phyloP scores from a whole-genome alignment of 1,140 invertebrate species.

The Coboldia fuscipes region DNA sequence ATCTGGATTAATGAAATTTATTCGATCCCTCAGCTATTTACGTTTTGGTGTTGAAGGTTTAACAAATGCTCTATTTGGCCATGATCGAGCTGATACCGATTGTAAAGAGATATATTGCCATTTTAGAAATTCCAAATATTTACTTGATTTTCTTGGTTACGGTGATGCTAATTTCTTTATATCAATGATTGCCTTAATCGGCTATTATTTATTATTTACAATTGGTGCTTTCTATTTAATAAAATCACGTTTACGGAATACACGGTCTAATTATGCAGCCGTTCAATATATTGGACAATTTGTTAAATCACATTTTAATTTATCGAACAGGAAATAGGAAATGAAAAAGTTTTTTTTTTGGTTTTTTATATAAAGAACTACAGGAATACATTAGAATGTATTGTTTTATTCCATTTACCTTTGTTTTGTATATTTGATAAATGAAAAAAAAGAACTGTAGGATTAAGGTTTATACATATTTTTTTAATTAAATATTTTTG shows the following conservation, averaged over 20 bases:
- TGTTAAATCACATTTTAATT: constrained; percentile 16
- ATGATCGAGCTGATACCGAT: constrained; percentile 36
- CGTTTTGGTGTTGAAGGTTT: constrained; percentile 54
- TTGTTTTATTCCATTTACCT: too few relatives aligned
- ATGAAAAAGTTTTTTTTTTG: too few relatives aligned
- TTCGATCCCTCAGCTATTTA: constrained; percentile 68
- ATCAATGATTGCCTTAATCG: constrained; percentile 12
- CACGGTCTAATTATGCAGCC: constrained; percentile 7
- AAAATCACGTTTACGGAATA: constrained; percentile 11
- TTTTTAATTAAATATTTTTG: too few relatives aligned
- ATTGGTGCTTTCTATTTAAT: constrained; percentile 14
- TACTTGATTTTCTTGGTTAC: constrained; percentile 16
- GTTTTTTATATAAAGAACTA: too few relatives aligned
- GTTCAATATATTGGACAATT: constrained; percentile 10
- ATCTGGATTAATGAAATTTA: constrained; percentile 41
- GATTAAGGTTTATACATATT: too few relatives aligned
- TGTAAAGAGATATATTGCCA: constrained; percentile 49
- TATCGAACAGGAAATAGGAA: too few relatives aligned
- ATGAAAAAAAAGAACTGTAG: too few relatives aligned
- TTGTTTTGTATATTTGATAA: too few relatives aligned
- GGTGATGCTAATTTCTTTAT: constrained; percentile 12
- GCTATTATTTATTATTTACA: constrained; percentile 16
- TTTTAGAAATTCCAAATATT: constrained; percentile 33
- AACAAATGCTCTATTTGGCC: constrained; percentile 54
- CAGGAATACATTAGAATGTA: too few relatives aligned